These are phyloP conservation scores for Zosterops lateralis DNA, from an alignment of 2,113 vertebrate species.

Conservation along the genomic window DNA sequence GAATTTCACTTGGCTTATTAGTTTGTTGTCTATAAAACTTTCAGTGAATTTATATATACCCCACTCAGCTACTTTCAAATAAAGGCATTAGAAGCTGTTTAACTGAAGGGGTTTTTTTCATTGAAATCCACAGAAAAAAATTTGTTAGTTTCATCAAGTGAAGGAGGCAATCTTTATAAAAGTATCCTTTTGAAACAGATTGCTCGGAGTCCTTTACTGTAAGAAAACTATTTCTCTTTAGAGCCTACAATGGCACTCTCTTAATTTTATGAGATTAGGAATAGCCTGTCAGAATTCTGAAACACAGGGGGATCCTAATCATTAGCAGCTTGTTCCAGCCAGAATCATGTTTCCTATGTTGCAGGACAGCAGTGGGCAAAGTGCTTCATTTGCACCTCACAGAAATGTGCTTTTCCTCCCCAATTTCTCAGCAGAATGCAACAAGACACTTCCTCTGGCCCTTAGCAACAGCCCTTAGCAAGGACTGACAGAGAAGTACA, in stretches of 20 bases:
- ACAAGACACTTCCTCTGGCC: conserved; percentile 30
- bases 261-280: conserved; percentile 12
- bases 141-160: background rate
- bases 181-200: background rate
- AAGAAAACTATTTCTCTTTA: background rate
- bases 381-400: conserved; percentile 36
- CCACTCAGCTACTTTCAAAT: background rate
- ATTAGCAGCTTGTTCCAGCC: background rate
- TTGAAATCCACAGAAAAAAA: background rate
- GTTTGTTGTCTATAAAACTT: background rate
- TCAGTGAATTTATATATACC: background rate
- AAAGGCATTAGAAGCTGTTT: background rate
- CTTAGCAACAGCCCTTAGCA: conserved; percentile 33
- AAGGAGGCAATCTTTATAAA: background rate
- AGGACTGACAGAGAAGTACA: background rate
- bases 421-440: background rate
- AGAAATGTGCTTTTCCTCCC: conserved; percentile 30
- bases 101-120: background rate
- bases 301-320: background rate
- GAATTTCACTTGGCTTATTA: background rate
- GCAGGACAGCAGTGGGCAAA: conserved; percentile 2
- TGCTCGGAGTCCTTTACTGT: background rate
- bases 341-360: background rate
- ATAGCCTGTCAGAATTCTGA: conserved; percentile 16
- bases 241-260: background rate